Percentiles rank a stretch among this genome's conserved stretches.
These are phyloP conservation scores for Hyla sarda DNA, from an alignment of 2,113 vertebrate species.

Conservation along the genomic window DNA sequence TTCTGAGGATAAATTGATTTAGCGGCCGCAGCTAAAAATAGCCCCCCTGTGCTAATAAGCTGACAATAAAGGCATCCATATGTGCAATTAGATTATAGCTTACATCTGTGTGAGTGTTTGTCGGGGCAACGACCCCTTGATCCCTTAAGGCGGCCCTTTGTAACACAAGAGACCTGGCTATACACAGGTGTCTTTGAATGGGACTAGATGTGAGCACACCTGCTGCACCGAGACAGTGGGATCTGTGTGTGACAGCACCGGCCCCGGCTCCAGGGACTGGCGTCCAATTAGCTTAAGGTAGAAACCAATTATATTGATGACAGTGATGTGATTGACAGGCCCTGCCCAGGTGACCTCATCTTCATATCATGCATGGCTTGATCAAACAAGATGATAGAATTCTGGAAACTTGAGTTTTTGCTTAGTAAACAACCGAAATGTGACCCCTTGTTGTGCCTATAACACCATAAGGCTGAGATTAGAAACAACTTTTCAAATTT, in stretches of 20 bases:
- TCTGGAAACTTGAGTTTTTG: not conserved
- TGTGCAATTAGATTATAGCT: slow-evolving; percentile 25
- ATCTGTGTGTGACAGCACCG: not conserved
- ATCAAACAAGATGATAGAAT: not conserved
- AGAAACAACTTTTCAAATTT: too few relatives aligned
- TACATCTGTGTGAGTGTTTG: slow-evolving; percentile 26
- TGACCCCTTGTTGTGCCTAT: not conserved
- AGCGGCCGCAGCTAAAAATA: slow-evolving; percentile 1
- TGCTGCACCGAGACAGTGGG: slow-evolving; percentile 13
- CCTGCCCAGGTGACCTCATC: not conserved
- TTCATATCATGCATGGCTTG: not conserved
- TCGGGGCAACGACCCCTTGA: slow-evolving; percentile 9
- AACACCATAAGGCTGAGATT: too few relatives aligned
- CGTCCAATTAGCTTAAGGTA: not conserved
- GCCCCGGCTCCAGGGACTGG: not conserved
- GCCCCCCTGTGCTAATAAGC: not conserved
- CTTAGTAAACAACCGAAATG: not conserved
- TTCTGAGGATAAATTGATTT: not conserved
- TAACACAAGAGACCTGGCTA: slow-evolving; percentile 21
- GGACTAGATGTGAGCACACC: slow-evolving; percentile 24
- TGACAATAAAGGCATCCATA: slow-evolving; percentile 2
- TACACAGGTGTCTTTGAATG: slow-evolving; percentile 19
- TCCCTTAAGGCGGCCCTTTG: slow-evolving; percentile 24
- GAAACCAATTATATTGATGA: slow-evolving; percentile 13
- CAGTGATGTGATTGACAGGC: slow-evolving; percentile 13